phyloP scores from a whole-genome alignment of 64 coral and sea anemone genomes.

The Stichodactyla helianthus region DNA sequence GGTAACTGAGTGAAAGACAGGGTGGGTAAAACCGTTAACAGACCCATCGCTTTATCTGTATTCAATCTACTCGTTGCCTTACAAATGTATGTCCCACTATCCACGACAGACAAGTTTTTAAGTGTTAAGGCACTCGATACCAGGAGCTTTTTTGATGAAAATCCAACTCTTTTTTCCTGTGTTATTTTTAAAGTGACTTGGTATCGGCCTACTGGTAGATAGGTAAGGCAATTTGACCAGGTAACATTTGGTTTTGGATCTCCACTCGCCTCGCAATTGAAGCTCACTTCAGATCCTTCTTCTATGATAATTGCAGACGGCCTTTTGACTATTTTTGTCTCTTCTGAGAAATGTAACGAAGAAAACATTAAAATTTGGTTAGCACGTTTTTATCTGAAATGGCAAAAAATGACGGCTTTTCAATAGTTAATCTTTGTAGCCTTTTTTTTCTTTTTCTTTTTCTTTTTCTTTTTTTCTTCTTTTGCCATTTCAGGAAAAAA shows the following conservation, averaged over 20 bases:
- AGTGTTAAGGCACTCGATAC: neutral
- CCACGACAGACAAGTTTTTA: neutral
- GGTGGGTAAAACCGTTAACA: neutral
- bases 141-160: too few relatives aligned
- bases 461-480: too few relatives aligned
- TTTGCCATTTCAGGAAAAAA: too few relatives aligned
- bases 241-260: constrained; percentile 24
- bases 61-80: neutral
- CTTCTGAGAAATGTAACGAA: neutral
- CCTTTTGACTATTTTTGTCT: constrained; percentile 1
- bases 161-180: neutral
- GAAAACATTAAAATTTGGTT: neutral
- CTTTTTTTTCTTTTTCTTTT: too few relatives aligned
- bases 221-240: neutral
- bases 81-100: neutral
- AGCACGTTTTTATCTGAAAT: too few relatives aligned
- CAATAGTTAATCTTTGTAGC: too few relatives aligned
- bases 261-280: constrained; percentile 21
- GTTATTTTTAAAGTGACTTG: neutral
- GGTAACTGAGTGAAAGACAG: neutral
- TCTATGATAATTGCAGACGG: constrained; percentile 11
- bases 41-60: neutral
- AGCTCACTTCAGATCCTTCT: constrained; percentile 16
- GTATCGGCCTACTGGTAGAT: neutral
- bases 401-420: too few relatives aligned